Base-by-base conservation (phyloP, 2,797 vertebrate species). In the Carduelis carduelis region DNA sequence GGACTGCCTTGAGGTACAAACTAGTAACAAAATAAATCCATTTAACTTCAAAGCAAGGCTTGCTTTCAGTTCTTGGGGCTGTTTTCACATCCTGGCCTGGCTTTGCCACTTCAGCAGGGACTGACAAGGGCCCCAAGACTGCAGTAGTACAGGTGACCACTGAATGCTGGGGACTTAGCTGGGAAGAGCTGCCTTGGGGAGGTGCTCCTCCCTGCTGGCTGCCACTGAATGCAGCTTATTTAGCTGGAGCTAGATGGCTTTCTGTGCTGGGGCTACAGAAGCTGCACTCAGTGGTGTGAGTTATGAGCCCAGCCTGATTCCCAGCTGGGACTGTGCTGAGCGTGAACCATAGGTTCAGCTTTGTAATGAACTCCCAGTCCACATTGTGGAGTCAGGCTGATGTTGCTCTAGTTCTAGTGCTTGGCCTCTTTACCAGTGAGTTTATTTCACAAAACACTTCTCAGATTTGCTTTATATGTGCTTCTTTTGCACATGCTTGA, bases 11-110 rank as follows among this genome's bases (percentile, higher is more conserved):
- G 5, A 24, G 75, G 44, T 94, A 50, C 57, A 78, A 68, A 53
- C 32, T 18, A 13, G 27, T 60, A 52, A 63, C 32, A 72, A 69
- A 84, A 1, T 44, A 56, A 88, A 35, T 74, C 35, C 13, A 27
- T 88, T 88, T 52, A 47, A 75, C 72, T 78, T 81, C 55, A 89
- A 89, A 92, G 64, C 52, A 77, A 56, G 49, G 24, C 35, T 81
- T 0, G 0, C 27, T 39, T 75, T 85, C 57, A 11, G 0, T 71
- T 77, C 72, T 75, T 27, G 4, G 0, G 2, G 37, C 64, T 68
- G 21, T 78, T 93, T 74, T 57, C 53, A n/a, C 49, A 43, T 53
- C 35, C 32, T 68, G 14, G 9, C 23, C 46, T 86, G 49, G 12
- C 46, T 94, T 77, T 7, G 0, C 34, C 34, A 8, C 44, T 63